phyloP scores from a whole-genome alignment of 2,888 invertebrate species.

The Hedya salicella region DNA sequence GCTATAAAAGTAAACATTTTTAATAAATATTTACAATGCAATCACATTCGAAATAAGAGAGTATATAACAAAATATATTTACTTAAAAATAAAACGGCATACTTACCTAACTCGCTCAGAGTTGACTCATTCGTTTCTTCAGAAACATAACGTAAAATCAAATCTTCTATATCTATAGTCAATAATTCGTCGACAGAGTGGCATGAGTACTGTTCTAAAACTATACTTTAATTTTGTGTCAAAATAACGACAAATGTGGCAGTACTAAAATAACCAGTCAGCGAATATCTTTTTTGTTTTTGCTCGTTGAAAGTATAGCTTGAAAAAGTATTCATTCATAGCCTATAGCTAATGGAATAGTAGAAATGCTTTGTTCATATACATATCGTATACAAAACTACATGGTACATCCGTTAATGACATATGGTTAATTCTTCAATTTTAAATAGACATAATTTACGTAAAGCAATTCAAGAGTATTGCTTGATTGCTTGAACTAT shows the following conservation, averaged over 20 bases:
- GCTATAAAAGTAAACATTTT: conserved; percentile 73
- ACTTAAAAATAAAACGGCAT: conserved; percentile 61
- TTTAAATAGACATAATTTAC: no score
- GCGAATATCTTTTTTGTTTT: neutral
- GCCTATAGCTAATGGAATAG: conserved; percentile 2
- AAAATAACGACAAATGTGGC: conserved; percentile 1
- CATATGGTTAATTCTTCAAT: no score
- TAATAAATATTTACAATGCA: conserved; percentile 82
- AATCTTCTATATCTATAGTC: conserved; percentile 12
- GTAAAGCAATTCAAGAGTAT: no score
- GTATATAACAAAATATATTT: conserved; percentile 76
- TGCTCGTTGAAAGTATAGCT: conserved; percentile 4
- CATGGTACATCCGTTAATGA: no score
- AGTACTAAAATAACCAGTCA: neutral
- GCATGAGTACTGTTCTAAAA: neutral
- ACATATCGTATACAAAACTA: neutral
- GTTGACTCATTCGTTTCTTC: conserved; percentile 47
- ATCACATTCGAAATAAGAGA: conserved; percentile 77
- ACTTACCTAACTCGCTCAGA: conserved; percentile 60
- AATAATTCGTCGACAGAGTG: conserved; percentile 7
- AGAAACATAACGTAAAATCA: conserved; percentile 18
- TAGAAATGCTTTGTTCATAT: neutral
- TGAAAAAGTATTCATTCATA: neutral
- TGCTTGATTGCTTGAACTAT: no score
- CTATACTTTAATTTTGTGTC: neutral